Evolutionary conservation across 2,888 invertebrate genomes (phyloP).

Genomic region (Apotomis betuletana): DNA sequence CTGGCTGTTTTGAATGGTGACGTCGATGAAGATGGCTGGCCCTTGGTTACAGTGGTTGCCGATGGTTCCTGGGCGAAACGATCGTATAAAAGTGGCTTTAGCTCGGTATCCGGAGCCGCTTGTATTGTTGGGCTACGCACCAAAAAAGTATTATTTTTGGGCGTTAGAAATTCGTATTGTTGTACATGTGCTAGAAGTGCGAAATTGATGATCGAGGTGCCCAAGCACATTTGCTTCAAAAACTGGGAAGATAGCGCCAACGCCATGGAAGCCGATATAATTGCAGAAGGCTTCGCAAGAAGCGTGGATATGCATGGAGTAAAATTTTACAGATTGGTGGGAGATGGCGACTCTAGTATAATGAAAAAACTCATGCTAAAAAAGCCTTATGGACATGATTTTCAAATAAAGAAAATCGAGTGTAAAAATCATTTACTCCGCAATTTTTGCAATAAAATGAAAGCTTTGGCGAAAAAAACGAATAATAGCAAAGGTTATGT

Average conservation of each 20-base stretch:
- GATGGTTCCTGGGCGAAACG: neutral
- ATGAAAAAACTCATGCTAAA: constrained; percentile 22
- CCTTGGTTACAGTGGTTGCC: neutral
- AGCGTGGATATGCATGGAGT: constrained; percentile 16
- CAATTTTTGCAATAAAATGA: constrained; percentile 36
- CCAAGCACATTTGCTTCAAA: constrained; percentile 28
- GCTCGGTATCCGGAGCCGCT: constrained; percentile 2
- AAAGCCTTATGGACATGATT: constrained; percentile 21
- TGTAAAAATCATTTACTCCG: constrained; percentile 33
- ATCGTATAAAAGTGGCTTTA: constrained; percentile 33
- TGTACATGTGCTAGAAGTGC: constrained; percentile 34
- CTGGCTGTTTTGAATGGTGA: neutral
- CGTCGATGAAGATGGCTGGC: neutral
- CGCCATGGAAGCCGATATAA: constrained; percentile 31
- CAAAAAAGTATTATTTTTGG: constrained; percentile 38
- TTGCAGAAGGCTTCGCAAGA: constrained; percentile 9
- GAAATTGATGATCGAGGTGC: constrained; percentile 27
- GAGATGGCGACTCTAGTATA: constrained; percentile 33
- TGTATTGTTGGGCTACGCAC: constrained; percentile 35
- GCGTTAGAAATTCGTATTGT: constrained; percentile 31
- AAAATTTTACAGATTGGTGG: neutral
- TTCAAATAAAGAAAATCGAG: constrained; percentile 18
- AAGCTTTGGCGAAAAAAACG: constrained; percentile 31
- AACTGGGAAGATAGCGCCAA: constrained; percentile 32
- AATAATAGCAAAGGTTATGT: constrained; percentile 27